phyloP scores from a whole-genome alignment of 1,140 invertebrate species.

The Formica selysi region DNA sequence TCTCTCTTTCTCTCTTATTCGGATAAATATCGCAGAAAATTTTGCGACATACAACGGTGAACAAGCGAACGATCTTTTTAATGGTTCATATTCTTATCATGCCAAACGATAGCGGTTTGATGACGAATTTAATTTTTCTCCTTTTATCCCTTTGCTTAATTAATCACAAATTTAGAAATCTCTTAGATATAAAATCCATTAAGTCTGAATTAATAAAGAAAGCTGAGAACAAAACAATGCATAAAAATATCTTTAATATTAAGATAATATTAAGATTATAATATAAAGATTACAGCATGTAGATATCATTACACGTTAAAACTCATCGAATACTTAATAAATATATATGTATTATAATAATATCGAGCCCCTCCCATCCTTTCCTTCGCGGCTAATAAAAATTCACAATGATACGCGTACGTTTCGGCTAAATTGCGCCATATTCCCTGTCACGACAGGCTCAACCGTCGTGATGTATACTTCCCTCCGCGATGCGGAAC shows the following conservation, averaged over 20 bases:
- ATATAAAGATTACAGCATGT: no score
- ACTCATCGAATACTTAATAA: background rate
- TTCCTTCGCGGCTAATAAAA: constrained; percentile 63
- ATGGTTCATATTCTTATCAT: background rate
- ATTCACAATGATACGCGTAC: constrained; percentile 54
- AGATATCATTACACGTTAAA: background rate
- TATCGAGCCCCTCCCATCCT: background rate
- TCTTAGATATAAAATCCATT: background rate
- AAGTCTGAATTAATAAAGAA: background rate
- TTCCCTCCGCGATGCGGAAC: constrained; percentile 56
- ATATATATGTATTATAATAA: background rate
- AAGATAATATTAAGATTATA: background rate
- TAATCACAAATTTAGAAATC: background rate
- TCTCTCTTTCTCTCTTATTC: background rate
- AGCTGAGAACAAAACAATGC: background rate
- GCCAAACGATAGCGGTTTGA: background rate
- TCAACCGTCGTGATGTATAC: constrained; percentile 13
- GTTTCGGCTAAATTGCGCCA: constrained; percentile 65
- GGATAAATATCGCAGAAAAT: background rate
- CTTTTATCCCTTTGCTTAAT: background rate
- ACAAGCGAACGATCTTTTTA: constrained; percentile 26
- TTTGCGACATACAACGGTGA: background rate
- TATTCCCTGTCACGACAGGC: background rate
- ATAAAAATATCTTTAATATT: background rate
- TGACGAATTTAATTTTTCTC: background rate